phyloP scores from a whole-genome alignment of 2,888 invertebrate genomes.

The Molorchus minor region DNA sequence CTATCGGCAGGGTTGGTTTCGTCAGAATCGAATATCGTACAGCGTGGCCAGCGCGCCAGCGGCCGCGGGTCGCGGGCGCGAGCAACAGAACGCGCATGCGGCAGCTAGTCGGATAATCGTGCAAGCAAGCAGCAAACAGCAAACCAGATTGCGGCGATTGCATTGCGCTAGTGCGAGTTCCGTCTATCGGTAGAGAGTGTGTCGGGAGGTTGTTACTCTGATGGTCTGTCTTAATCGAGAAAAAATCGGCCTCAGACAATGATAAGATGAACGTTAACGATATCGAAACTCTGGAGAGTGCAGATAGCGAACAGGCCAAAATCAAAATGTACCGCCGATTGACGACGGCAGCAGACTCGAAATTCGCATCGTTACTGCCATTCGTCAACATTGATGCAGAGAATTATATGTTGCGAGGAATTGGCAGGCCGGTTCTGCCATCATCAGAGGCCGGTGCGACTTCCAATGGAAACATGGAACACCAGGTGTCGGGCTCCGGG shows the following conservation, averaged over 20 bases:
- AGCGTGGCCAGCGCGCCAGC: background rate
- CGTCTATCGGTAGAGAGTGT: constrained; percentile 42
- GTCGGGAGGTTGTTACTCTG: constrained; percentile 26
- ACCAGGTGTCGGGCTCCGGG: constrained; percentile 31
- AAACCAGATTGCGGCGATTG: constrained; percentile 20
- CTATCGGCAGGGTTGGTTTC: too few species aligned
- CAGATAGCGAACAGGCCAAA: constrained; percentile 38
- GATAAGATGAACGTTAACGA: constrained; percentile 57
- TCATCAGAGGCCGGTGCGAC: constrained; percentile 51
- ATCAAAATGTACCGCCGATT: constrained; percentile 57
- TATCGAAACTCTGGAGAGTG: constrained; percentile 47
- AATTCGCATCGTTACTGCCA: constrained; percentile 52
- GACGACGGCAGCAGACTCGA: constrained; percentile 58
- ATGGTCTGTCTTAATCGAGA: background rate
- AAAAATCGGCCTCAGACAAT: constrained; percentile 29
- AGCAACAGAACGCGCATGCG: constrained; percentile 37
- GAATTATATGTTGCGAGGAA: constrained; percentile 66
- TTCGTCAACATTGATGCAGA: constrained; percentile 64
- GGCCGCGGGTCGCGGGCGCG: constrained; percentile 23
- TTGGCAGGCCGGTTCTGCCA: constrained; percentile 52
- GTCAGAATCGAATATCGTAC: too few species aligned
- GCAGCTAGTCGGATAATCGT: constrained; percentile 28
- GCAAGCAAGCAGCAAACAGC: too few species aligned
- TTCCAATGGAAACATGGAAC: constrained; percentile 43
- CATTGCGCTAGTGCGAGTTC: constrained; percentile 42